Conservation (phyloP, 2,888 invertebrate genomes). For the Agonopterix alstromeriana region DNA sequence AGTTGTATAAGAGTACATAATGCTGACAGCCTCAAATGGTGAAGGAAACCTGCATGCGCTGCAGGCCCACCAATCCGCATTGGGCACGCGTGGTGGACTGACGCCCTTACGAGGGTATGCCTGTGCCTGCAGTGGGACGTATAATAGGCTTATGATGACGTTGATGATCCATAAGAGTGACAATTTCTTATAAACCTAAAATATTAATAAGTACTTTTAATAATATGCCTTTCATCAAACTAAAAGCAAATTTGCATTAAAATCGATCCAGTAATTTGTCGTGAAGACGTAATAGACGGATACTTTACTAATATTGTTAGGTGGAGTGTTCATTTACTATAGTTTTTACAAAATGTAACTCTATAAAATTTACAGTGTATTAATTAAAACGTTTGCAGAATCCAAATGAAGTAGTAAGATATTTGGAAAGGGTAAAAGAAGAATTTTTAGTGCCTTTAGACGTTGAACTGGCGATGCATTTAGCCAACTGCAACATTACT, state of each 20-base stretch:
- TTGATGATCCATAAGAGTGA: background rate
- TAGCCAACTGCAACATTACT: constrained; percentile 85
- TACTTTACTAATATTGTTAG: background rate
- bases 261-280: too few relatives aligned
- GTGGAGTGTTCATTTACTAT: background rate
- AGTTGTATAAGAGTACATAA: too few relatives aligned
- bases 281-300: too few relatives aligned
- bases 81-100: too few relatives aligned
- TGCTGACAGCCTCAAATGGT: too few relatives aligned
- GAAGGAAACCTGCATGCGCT: background rate
- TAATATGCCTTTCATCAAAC: too few relatives aligned
- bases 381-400: constrained; percentile 32
- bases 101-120: background rate
- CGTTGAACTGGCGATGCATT: constrained; percentile 73
- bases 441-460: constrained; percentile 78
- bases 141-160: background rate
- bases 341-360: background rate
- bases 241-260: too few relatives aligned
- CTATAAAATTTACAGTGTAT: background rate
- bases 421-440: constrained; percentile 78
- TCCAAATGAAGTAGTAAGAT: constrained; percentile 77
- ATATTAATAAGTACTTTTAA: too few relatives aligned
- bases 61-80: too few relatives aligned
- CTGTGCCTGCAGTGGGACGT: background rate
- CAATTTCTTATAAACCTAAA: too few relatives aligned